A percentile compares a stretch with the other conserved stretches of the same genome.
Conservation (phyloP, 2,113 vertebrate species). For the Mugil cephalus region DNA sequence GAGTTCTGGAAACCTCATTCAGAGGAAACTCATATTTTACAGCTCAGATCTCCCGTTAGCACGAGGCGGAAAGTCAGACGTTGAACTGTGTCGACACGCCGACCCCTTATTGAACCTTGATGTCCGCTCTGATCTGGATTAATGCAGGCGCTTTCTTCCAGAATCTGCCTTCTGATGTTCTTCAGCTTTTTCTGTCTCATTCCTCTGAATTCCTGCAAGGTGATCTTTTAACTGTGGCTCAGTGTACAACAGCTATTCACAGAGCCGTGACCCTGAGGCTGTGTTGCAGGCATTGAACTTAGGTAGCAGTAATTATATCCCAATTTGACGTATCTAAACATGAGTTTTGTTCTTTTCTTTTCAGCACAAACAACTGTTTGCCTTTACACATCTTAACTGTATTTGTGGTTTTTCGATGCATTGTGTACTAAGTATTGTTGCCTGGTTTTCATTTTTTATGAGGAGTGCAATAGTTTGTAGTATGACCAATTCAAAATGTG, state of each 20-base stretch:
- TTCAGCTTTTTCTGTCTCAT: slow-evolving; percentile 24
- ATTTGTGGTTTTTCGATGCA: slow-evolving; percentile 41
- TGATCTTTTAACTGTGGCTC: slow-evolving; percentile 1
- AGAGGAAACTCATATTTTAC: slow-evolving; percentile 45
- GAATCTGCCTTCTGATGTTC: slow-evolving; percentile 14
- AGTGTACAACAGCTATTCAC: background rate
- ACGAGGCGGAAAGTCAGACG: slow-evolving; percentile 40
- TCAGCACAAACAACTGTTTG: slow-evolving; percentile 14
- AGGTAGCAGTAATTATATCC: slow-evolving; percentile 2
- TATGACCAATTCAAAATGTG: slow-evolving; percentile 52
- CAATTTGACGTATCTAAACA: slow-evolving; percentile 13
- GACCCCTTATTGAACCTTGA: slow-evolving; percentile 55
- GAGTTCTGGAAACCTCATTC: slow-evolving; percentile 57
- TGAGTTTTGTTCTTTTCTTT: slow-evolving; percentile 21
- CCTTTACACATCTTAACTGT: slow-evolving; percentile 32
- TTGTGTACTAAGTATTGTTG: slow-evolving; percentile 28
- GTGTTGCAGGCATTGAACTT: slow-evolving; percentile 13
- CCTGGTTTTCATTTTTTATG: slow-evolving; percentile 38
- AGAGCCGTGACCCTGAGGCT: background rate
- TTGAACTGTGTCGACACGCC: slow-evolving; percentile 47
- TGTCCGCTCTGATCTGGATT: slow-evolving; percentile 45
- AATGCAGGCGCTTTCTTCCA: slow-evolving; percentile 44
- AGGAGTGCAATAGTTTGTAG: slow-evolving; percentile 63
- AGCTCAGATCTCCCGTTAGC: slow-evolving; percentile 32
- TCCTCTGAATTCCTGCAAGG: slow-evolving; percentile 16